Percentiles rank a stretch among this genome's conserved stretches.
Conservation (phyloP, 2,113 vertebrate species). For the Hymenochirus boettgeri region DNA sequence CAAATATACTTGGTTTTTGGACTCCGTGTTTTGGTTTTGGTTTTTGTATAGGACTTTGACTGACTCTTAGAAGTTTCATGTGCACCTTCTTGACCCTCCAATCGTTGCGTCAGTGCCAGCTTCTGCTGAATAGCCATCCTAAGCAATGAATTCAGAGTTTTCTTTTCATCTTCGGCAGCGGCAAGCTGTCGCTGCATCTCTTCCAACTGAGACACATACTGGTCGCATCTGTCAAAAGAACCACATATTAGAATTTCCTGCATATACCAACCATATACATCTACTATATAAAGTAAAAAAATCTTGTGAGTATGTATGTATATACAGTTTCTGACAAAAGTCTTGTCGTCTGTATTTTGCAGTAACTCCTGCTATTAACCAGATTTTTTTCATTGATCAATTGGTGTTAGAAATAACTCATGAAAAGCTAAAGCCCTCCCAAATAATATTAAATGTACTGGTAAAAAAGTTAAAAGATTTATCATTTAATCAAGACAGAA, state of each 20-base stretch:
- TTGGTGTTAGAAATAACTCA: too few species aligned
- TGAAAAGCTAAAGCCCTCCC: too few species aligned
- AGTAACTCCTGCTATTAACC: too few species aligned
- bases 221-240: constrained; percentile 41
- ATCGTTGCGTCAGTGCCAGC: constrained; percentile 44
- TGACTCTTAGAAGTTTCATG: constrained; percentile 48
- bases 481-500: too few species aligned
- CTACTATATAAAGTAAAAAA: background rate
- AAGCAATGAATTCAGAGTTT: constrained; percentile 48
- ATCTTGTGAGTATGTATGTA: background rate
- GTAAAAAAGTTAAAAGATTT: too few species aligned
- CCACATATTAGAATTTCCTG: background rate
- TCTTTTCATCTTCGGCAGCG: constrained; percentile 50
- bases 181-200: constrained; percentile 50
- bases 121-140: constrained; percentile 53
- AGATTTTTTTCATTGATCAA: too few species aligned
- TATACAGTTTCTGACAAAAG: background rate
- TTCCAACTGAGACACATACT: constrained; percentile 49
- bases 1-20: constrained; percentile 32
- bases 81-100: constrained; percentile 27
- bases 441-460: too few species aligned
- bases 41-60: constrained; percentile 52
- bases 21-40: constrained; percentile 24
- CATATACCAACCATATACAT: background rate
- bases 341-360: too few species aligned